A percentile compares a stretch with the other conserved stretches of the same genome.
phyloP scores from a whole-genome alignment of 2,113 vertebrate genomes.

The Leucoraja erinaceus region DNA sequence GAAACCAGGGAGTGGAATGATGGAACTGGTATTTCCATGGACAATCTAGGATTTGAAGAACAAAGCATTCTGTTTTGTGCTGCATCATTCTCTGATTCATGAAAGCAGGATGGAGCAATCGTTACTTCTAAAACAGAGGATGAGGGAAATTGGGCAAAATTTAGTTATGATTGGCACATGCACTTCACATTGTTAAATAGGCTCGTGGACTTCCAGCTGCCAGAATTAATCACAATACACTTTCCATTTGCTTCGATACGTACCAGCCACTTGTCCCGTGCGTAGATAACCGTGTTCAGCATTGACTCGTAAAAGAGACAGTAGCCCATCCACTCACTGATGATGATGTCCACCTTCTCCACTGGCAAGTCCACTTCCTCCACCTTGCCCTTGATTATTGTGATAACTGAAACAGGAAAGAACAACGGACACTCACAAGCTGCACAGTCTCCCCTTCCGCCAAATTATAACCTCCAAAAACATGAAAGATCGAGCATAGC shows the following conservation, averaged over 20 bases:
- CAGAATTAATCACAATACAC: no score
- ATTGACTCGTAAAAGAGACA: conserved; percentile 91
- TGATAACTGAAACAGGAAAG: conserved; percentile 63
- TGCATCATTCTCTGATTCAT: no score
- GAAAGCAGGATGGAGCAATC: neutral
- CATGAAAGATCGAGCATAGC: no score
- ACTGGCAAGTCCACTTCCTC: conserved; percentile 83
- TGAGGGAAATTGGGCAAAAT: neutral
- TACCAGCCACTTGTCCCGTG: conserved; percentile 89
- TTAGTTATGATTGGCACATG: neutral
- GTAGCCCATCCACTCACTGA: conserved; percentile 93
- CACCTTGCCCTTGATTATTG: conserved; percentile 89
- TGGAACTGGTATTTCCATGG: no score
- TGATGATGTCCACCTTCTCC: conserved; percentile 85
- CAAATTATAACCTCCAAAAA: neutral
- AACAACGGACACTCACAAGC: neutral
- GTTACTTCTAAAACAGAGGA: neutral
- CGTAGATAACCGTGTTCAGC: conserved; percentile 87
- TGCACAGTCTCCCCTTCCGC: neutral
- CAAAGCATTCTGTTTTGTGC: no score
- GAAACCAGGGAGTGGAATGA: no score
- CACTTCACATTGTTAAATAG: neutral
- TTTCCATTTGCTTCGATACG: conserved; percentile 41
- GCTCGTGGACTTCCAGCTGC: neutral
- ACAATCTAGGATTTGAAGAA: no score